Base-by-base conservation (phyloP, 2,888 invertebrate species). In the Strigamia maritima region DNA sequence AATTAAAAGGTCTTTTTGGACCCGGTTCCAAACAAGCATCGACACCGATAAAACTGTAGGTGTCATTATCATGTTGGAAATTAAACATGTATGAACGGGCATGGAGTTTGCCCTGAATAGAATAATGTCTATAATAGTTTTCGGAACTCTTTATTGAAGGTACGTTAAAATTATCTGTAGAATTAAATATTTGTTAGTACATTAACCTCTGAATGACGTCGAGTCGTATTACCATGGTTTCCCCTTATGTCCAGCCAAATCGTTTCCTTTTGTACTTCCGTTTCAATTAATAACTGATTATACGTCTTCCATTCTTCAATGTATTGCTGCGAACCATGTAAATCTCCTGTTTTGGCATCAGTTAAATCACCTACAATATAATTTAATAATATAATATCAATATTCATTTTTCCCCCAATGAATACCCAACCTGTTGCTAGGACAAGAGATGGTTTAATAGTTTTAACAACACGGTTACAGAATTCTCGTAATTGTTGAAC, bases 1-100 rank as follows among this genome's bases (percentile, higher is more conserved):
- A 96, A 88, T 97, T 96, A 84, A 95, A 95, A 1, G 95, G 95
- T 82, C 95, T 87, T 82, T 92, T 90, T 12, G 94, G 91, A 0
- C 96, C 96, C 12, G 95, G 95, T 81, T 93, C 91, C 60, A 94
- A 90, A 83, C 94, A 94, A 1, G 95, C 94, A 86, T 97, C 96
- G 38, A 96, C 87, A 0, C 91, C 95, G 82, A 96, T 89, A 86
- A 96, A 95, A n/a, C 93, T 90, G 83, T 92, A 92, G 81, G 87
- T 88, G 22, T 91, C 89, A 26, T 89, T 88, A 82, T 90, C 90
- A 81, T 87, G 87, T 76, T 87, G 83, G 40, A 90, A 85, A 82
- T 89, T 89, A 85, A 93, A 90, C 84, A 91, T 87, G 86, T 95
- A 96, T 0, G 94, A 94, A 82, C 91, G 89, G 12, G 90, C 86